A percentile compares a stretch with the other conserved stretches of the same genome.
phyloP scores from a whole-genome alignment of 2,113 vertebrate species.

The Charina bottae region DNA sequence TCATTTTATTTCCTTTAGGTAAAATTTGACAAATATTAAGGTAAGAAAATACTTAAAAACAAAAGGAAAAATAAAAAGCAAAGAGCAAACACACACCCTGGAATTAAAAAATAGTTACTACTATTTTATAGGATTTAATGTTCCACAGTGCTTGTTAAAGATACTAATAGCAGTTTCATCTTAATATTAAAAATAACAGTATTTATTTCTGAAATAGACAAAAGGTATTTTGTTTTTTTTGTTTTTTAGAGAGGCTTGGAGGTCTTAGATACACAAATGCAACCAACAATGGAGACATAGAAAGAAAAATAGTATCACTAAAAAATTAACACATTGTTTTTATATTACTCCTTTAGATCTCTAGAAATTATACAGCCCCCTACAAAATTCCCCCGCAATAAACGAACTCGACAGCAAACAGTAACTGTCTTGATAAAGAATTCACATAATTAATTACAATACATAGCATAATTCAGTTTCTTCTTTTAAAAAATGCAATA shows the following conservation, averaged over 20 bases:
- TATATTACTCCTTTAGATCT: conserved; percentile 79
- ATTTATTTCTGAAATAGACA: conserved; percentile 83
- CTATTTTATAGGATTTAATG: conserved; percentile 78
- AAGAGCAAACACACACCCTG: conserved; percentile 67
- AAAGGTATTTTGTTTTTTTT: conserved; percentile 60
- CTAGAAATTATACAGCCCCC: conserved; percentile 81
- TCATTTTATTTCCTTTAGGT: conserved; percentile 85
- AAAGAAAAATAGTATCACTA: conserved; percentile 63
- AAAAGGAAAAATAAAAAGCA: conserved; percentile 71
- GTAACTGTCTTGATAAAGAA: conserved; percentile 77
- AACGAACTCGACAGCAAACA: conserved; percentile 69
- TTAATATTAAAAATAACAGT: conserved; percentile 87
- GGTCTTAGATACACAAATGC: conserved; percentile 79
- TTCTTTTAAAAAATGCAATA: conserved; percentile 75
- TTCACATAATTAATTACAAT: conserved; percentile 83
- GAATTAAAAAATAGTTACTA: conserved; percentile 97
- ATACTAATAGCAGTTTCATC: conserved; percentile 79
- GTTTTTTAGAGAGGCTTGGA: conserved; percentile 77
- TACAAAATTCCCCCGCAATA: conserved; percentile 70
- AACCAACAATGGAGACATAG: conserved; percentile 69
- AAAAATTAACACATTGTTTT: conserved; percentile 66
- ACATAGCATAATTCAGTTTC: conserved; percentile 77
- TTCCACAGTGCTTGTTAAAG: conserved; percentile 85
- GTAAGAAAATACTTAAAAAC: conserved; percentile 92
- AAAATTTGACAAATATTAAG: conserved; percentile 93